Conservation (phyloP, 1,140 invertebrate genomes). For the Meloidogyne hapla region DNA sequence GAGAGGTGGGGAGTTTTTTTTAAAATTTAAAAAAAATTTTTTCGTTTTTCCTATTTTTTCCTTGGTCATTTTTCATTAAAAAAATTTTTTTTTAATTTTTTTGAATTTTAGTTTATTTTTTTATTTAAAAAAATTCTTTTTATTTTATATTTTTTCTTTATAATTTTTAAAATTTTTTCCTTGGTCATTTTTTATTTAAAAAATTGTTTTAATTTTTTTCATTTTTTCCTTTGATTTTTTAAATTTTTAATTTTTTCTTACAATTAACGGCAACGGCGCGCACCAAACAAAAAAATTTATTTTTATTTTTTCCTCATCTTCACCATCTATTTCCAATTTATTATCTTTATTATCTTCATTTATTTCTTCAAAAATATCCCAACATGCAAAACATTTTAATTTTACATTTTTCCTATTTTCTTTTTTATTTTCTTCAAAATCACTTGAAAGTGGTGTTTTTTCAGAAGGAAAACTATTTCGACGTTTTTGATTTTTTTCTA, state of each 20-base stretch:
- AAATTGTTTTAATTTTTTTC: not conserved
- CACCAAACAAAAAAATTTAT: constrained; percentile 11
- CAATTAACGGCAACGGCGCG: constrained; percentile 1
- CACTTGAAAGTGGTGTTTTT: not conserved
- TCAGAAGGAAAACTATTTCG: not conserved
- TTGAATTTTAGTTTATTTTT: too few relatives aligned
- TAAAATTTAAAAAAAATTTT: too few relatives aligned
- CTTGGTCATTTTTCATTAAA: too few relatives aligned
- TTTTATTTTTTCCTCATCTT: not conserved
- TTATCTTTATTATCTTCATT: not conserved
- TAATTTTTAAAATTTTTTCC: too few relatives aligned
- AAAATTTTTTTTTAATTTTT: too few relatives aligned
- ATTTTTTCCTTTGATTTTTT: too few relatives aligned
- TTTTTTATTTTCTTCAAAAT: constrained; percentile 13
- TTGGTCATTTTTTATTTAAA: not conserved
- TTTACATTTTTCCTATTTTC: not conserved
- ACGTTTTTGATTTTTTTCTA: too few relatives aligned
- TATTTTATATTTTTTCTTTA: too few relatives aligned
- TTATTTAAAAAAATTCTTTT: too few relatives aligned
- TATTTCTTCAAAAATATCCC: not conserved
- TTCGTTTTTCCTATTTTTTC: too few relatives aligned
- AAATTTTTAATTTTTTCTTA: too few relatives aligned
- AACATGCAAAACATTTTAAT: not conserved
- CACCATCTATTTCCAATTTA: not conserved
- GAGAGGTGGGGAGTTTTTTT: not conserved